phyloP scores from a whole-genome alignment of 2,113 vertebrate genomes.

The Mastomys natalensis region DNA sequence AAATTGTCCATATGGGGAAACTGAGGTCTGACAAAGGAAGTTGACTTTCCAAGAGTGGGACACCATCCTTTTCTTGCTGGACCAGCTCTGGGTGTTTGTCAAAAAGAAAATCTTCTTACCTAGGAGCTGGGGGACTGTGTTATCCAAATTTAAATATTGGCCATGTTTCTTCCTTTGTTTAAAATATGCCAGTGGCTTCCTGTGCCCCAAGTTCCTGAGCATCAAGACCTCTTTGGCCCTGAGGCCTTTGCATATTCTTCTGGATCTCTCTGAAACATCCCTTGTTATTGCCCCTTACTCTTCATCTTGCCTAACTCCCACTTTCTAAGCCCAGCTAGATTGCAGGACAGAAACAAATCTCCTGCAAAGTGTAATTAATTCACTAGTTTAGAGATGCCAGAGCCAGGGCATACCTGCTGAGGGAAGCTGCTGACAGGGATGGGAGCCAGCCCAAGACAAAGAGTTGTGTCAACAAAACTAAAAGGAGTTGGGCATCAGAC shows the following conservation, averaged over 20 bases:
- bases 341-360: neutral
- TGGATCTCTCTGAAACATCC: neutral
- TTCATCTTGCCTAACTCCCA: neutral
- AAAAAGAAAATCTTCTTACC: neutral
- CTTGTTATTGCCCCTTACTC: neutral
- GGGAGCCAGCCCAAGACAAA: no score
- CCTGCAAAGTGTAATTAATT: neutral
- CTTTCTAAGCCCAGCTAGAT: neutral
- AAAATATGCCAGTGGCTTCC: neutral
- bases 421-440: no score
- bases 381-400: neutral
- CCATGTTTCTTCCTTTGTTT: neutral
- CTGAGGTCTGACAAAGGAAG: neutral
- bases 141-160: slow-evolving; percentile 1
- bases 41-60: neutral
- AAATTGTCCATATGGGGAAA: neutral
- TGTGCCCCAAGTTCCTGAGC: neutral
- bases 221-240: neutral
- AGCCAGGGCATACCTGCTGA: no score
- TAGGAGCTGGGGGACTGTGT: neutral
- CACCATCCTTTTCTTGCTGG: neutral
- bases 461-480: no score
- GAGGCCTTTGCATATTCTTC: slow-evolving; percentile 8
- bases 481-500: no score
- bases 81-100: neutral